Evolutionary conservation across 2,113 vertebrate species (phyloP).

Genomic region (Zootoca vivipara): DNA sequence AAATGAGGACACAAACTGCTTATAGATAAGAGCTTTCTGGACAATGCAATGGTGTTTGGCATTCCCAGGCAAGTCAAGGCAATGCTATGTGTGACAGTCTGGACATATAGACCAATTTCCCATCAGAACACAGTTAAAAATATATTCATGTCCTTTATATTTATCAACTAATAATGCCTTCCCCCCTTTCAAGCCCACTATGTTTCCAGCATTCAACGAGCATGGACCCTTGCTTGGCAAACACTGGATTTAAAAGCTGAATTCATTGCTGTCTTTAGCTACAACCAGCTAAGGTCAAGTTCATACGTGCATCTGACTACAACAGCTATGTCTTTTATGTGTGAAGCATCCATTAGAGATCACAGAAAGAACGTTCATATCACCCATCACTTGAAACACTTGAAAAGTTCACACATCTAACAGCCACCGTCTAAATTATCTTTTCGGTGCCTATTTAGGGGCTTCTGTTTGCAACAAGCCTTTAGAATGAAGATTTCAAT

Average conservation of each 20-base stretch:
- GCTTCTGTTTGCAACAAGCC: too few relatives aligned
- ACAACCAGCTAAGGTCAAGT: too few relatives aligned
- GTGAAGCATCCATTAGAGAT: not conserved
- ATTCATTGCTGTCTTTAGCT: too few relatives aligned
- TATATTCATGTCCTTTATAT: not conserved
- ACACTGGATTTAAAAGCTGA: too few relatives aligned
- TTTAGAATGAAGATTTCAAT: too few relatives aligned
- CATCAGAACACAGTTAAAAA: not conserved
- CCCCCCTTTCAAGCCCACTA: too few relatives aligned
- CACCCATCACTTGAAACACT: not conserved
- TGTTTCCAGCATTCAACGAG: too few relatives aligned
- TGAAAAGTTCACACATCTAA: not conserved
- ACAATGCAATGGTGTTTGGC: not conserved
- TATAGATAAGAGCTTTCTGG: not conserved
- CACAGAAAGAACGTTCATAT: not conserved
- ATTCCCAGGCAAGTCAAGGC: slow-evolving; percentile 2
- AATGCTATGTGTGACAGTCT: not conserved
- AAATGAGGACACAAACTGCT: not conserved
- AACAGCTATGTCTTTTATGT: too few relatives aligned
- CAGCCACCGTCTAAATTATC: too few relatives aligned
- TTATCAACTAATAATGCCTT: not conserved
- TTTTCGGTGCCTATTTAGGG: too few relatives aligned
- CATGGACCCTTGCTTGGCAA: too few relatives aligned
- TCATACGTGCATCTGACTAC: too few relatives aligned
- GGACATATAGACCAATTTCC: not conserved